Evolutionary conservation across 1,140 invertebrate genomes (phyloP).

Genomic region (Eumaeus atala): DNA sequence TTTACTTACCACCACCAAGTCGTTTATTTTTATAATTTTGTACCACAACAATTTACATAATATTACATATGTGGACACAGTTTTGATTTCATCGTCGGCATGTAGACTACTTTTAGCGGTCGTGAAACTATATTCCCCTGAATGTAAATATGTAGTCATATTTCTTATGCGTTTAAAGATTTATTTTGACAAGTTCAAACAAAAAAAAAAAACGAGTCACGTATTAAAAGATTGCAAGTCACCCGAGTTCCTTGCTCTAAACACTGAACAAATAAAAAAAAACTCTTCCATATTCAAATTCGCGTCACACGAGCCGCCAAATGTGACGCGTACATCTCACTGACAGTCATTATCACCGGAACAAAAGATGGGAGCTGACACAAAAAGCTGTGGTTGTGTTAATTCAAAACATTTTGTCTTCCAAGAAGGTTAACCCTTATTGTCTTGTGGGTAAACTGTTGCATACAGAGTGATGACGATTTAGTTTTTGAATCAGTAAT

Average conservation of each 20-base stretch:
- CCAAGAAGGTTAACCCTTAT: slow-evolving; percentile 39
- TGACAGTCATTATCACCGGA: slow-evolving; percentile 30
- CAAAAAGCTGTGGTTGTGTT: slow-evolving; percentile 35
- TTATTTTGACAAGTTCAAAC: slow-evolving; percentile 1
- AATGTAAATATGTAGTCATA: no score
- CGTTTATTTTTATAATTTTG: no score
- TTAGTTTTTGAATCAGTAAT: no score
- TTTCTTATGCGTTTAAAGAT: neutral
- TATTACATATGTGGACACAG: no score
- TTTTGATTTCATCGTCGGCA: no score
- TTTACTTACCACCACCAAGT: no score
- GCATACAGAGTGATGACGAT: slow-evolving; percentile 27
- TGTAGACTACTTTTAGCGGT: no score
- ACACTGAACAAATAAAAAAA: slow-evolving; percentile 8
- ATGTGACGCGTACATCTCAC: slow-evolving; percentile 11
- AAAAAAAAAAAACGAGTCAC: neutral
- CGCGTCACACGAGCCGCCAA: slow-evolving; percentile 6
- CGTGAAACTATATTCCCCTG: no score
- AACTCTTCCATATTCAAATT: slow-evolving; percentile 15
- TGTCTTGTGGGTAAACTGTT: slow-evolving; percentile 33
- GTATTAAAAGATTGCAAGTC: neutral
- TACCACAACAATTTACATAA: no score
- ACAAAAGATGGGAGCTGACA: slow-evolving; percentile 30
- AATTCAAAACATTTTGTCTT: slow-evolving; percentile 51
- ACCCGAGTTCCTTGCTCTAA: neutral